Base-by-base conservation (phyloP, 2,113 vertebrate species). In the Tyto alba region DNA sequence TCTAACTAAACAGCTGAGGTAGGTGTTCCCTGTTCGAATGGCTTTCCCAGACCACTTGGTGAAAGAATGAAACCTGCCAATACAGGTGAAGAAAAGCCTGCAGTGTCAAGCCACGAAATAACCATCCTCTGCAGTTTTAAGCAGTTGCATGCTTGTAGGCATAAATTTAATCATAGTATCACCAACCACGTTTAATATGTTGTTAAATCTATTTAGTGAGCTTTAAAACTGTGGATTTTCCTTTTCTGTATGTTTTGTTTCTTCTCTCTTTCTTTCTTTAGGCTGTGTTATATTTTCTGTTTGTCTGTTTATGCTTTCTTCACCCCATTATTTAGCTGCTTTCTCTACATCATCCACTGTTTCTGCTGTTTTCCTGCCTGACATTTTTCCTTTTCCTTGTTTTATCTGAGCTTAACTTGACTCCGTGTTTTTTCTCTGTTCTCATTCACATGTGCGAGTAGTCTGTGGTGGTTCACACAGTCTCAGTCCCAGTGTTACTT, bases 71-170 rank as follows among this genome's bases (percentile, higher is more conserved):
- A 89, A 88, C 88, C 86, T 96, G 88, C 83, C 6, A 9, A 82
- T 90, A 85, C 82, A 95, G 79, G 88, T 81, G 83, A 82, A 90
- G 83, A 91, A 97, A 93, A 85, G 57, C 80, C 73, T 87, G 80
- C 60, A 82, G 84, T 67, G 64, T 72, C 85, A 76, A 72, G 74
- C 55, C 85, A 72, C 57, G 18, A 34, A 79, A 53, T 16, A 81
- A 73, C 68, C 66, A 43, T 66, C 71, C 32, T 40, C 69, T 72
- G 89, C 85, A 87, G 43, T 59, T 75, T 63, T 36, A 86, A 53
- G 79, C 56, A 47, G n/a, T 76, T 78, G 68, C 38, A 32, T 72
- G 80, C 84, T 84, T 57, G 68, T 78, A 86, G 74, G 60, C 60
- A 68, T n/a, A 56, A 25, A 10, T 81, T 78, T 77, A 48, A 56